A percentile compares a stretch with the other conserved stretches of the same genome.
Conservation (phyloP, 2,113 vertebrate genomes). For the Delphinapterus leucas region DNA sequence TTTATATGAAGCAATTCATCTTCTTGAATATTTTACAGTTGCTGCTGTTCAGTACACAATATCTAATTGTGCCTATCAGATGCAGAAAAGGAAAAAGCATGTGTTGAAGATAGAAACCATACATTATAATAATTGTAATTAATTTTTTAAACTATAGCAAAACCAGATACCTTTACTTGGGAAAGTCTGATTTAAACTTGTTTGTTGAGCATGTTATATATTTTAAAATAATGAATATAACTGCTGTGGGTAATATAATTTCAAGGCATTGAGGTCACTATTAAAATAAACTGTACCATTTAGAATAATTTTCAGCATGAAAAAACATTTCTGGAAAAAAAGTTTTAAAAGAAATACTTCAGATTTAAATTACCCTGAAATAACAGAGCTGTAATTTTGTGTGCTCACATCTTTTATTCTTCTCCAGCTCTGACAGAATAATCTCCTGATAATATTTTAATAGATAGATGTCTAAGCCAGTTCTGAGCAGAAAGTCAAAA, state of each 20-base stretch:
- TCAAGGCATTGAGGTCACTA: constrained; percentile 58
- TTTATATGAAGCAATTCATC: constrained; percentile 65
- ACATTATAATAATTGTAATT: constrained; percentile 40
- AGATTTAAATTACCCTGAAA: constrained; percentile 74
- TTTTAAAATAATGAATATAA: constrained; percentile 47
- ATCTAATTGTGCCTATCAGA: constrained; percentile 53
- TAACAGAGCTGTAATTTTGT: constrained; percentile 77
- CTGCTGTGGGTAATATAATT: constrained; percentile 48
- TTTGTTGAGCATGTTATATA: neutral
- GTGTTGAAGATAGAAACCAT: neutral
- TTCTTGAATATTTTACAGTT: constrained; percentile 57
- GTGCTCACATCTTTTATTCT: constrained; percentile 70
- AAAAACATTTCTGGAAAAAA: constrained; percentile 57
- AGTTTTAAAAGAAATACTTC: constrained; percentile 69
- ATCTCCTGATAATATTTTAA: constrained; percentile 78
- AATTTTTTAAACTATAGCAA: constrained; percentile 13
- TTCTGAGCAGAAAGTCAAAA: constrained; percentile 71
- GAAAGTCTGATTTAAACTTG: constrained; percentile 12
- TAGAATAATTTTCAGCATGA: constrained; percentile 62
- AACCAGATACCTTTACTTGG: constrained; percentile 25
- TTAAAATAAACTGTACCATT: constrained; percentile 60
- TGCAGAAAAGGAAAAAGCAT: constrained; percentile 21
- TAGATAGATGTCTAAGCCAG: constrained; percentile 69
- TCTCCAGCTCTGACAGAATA: constrained; percentile 58
- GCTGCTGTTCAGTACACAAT: constrained; percentile 39